phyloP scores from a whole-genome alignment of 2,888 invertebrate species.

The Elysia crispata region DNA sequence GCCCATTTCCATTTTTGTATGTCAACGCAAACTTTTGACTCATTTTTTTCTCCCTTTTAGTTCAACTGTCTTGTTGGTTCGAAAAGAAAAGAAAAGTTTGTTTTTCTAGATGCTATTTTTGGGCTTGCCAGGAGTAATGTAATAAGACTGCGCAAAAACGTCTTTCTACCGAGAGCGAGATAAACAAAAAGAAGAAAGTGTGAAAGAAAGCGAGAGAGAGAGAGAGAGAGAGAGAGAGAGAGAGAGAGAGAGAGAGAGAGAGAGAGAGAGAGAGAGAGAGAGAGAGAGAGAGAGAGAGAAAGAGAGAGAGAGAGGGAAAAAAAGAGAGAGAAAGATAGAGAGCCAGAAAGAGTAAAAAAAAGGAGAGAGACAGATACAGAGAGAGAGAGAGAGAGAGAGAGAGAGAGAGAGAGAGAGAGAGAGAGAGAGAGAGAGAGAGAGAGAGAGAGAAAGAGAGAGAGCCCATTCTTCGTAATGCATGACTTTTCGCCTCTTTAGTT shows the following conservation, averaged over 20 bases:
- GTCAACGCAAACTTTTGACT: no score
- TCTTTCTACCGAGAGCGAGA: neutral
- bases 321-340: neutral
- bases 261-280: neutral
- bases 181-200: neutral
- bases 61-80: no score
- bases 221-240: neutral
- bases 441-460: no score
- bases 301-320: neutral
- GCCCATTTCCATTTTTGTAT: no score
- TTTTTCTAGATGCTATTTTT: no score
- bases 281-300: neutral
- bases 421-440: neutral
- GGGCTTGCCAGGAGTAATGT: no score
- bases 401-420: constrained; percentile 17
- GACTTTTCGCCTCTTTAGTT: neutral
- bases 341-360: no score
- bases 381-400: neutral
- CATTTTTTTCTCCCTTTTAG: no score
- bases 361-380: neutral
- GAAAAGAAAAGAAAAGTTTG: no score
- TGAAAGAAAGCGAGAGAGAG: neutral
- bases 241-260: no score
- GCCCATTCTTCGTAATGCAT: neutral
- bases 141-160: no score